Evolutionary conservation across 64 coral and sea anemone species (phyloP), one percentile per base, ranked within the genome.

Genomic region (Pocillopora verrucosa): DNA sequence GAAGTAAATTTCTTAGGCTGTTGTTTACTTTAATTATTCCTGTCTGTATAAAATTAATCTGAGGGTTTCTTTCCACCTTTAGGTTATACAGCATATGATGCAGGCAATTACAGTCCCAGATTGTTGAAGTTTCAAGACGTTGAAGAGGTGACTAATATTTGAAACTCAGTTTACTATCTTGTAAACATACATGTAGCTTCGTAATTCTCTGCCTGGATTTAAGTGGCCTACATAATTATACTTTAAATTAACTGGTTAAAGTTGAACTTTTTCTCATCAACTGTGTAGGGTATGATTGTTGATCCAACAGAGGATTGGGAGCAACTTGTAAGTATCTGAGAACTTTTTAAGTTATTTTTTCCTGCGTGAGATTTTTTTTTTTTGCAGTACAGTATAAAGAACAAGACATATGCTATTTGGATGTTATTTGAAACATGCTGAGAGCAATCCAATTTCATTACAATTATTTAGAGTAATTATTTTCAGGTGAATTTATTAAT

Each of bases 31-130:
- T 79, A 1, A 3, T 16, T 59, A 14, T 1, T 81, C 56, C 11
- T 81, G 34, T 34, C 59, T 59, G 78, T 81, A 25, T 59, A 30
- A 61, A 60, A 0, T 3, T 60, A 11, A 24, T 80, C 24, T 59
- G 6, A 16, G 13, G 78, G 22, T 9, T 88, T 59, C 91, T 13
- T 34, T 86, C 82, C 7, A 37, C 65, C 35, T 77, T 2, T 61
- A 95, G 94, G 93, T 90, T 98, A 98, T 86, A 60, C 94, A 72
- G 84, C 90, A 58, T 98, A 95, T 92, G 96, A 95, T 61, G 93
- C 90, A 24, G 96, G 96, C 16, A 92, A 89, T 58, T 98, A 98
- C 79, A 95, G 96, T 84, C 96, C 96, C 22, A 93, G 88, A 67
- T 73, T 98, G 13, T 88, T 98, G 56, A 94, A 94, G 60, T 78